Base-by-base conservation (phyloP, 2,888 invertebrate genomes). In the Argyresthia goedartella region DNA sequence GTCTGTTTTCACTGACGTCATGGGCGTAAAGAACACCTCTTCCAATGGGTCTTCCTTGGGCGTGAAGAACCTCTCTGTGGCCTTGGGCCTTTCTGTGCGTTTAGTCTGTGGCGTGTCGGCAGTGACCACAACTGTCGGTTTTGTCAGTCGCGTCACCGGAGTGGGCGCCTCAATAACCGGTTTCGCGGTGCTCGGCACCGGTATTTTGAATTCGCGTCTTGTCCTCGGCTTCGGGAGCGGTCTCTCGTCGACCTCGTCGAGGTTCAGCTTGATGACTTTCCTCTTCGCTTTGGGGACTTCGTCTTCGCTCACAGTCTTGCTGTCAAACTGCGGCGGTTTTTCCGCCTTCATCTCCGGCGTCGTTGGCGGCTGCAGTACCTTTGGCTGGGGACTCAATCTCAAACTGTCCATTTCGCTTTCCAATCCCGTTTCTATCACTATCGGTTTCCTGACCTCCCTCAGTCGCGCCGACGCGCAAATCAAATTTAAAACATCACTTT, bases 1-100 rank as follows among this genome's bases (percentile, higher is more conserved):
- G 41, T 82, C 81, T 0, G 80, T 81, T 54, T 74, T 81, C 0
- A 78, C 47, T 0, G 72, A 67, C 0, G 76, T 69, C 60, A 75
- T 57, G 0, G 84, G 84, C 0, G 84, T 82, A 57, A 80, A 82
- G 49, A 81, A 84, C 8, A 69, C 61, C 11, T 84, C 79, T 0
- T 66, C 66, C 0, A 75, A 35, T 1, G 49, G 74, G 0, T 67
- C 65, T 13, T 57, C 55, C 0, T 43, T 52, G 0, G 77, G 84
- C 0, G 82, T 84, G 51, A 67, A 73, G 39, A 77, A 81, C 7
- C 70, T 66, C 0, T 16, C 51, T 0, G 45, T 49, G 16, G 13
- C 39, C n/a, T n/a, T 13, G 6, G n/a, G 0, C 60, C 25, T 14
- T 48, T 46, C 4, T 53, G 56, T 0, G 57, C 54, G 13, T 60